phyloP scores from a whole-genome alignment of 2,888 invertebrate genomes.

The Erebia aethiops region DNA sequence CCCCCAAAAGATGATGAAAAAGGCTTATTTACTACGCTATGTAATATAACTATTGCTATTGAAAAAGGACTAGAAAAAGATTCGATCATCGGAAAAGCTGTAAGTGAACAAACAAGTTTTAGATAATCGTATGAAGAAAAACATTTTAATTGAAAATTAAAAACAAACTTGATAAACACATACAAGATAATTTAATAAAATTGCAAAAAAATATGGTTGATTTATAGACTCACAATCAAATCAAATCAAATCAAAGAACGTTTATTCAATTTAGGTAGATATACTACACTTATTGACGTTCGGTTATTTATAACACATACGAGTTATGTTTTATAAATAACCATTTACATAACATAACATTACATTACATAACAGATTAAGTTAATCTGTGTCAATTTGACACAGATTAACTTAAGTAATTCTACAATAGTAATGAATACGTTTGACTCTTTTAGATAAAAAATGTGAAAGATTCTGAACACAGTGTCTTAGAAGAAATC shows the following conservation, averaged over 20 bases:
- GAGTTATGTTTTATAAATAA: no score
- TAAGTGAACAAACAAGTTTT: slow-evolving; percentile 48
- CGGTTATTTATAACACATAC: no score
- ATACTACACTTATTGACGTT: no score
- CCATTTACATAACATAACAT: no score
- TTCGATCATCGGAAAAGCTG: slow-evolving; percentile 65
- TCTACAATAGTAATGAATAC: not conserved
- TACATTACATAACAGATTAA: no score
- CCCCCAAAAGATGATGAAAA: slow-evolving; percentile 47
- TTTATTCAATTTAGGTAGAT: no score
- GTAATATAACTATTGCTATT: slow-evolving; percentile 59
- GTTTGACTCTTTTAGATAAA: slow-evolving; percentile 49
- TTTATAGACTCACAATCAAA: not conserved
- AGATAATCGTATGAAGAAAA: no score
- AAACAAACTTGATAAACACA: no score
- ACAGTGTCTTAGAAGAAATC: slow-evolving; percentile 49
- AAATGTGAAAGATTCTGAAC: slow-evolving; percentile 50
- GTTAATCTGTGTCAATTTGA: no score
- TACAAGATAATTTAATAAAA: no score
- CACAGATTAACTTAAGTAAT: not conserved
- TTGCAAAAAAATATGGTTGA: not conserved
- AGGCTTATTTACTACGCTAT: slow-evolving; percentile 52
- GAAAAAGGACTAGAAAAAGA: slow-evolving; percentile 58
- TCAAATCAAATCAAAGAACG: no score
- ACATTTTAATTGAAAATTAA: no score